Evolutionary conservation across 2,888 invertebrate genomes (phyloP).

Genomic region (Dasypolia templi): DNA sequence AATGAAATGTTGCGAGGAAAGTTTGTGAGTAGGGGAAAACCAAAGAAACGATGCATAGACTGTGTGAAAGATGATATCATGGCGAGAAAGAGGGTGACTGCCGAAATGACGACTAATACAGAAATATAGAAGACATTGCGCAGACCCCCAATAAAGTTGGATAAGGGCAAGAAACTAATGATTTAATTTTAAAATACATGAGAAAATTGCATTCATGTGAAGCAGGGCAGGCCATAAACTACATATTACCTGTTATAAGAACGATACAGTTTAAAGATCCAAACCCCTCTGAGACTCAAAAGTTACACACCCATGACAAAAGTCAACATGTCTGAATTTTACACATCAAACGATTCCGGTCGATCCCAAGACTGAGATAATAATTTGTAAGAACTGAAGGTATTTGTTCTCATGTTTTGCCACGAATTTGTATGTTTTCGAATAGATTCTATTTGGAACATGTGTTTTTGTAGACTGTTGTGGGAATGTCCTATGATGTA

Average conservation of each 20-base stretch:
- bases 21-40: no score
- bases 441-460: neutral
- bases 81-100: no score
- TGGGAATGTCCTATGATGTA: neutral
- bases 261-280: neutral
- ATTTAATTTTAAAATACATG: no score
- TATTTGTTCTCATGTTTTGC: conserved; percentile 7
- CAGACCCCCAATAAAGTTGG: no score
- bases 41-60: no score
- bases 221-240: no score
- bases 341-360: conserved; percentile 10
- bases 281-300: neutral
- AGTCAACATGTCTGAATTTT: conserved; percentile 6
- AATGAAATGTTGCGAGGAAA: no score
- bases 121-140: no score
- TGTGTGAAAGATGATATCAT: no score
- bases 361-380: neutral
- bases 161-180: no score
- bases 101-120: no score
- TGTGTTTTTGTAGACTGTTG: neutral
- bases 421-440: neutral
- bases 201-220: no score
- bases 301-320: neutral
- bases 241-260: neutral
- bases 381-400: conserved; percentile 16